A percentile compares a stretch with the other conserved stretches of the same genome.
These are phyloP conservation scores for Cantharis nigra DNA, from an alignment of 2,888 invertebrate genomes.

Conservation along the genomic window DNA sequence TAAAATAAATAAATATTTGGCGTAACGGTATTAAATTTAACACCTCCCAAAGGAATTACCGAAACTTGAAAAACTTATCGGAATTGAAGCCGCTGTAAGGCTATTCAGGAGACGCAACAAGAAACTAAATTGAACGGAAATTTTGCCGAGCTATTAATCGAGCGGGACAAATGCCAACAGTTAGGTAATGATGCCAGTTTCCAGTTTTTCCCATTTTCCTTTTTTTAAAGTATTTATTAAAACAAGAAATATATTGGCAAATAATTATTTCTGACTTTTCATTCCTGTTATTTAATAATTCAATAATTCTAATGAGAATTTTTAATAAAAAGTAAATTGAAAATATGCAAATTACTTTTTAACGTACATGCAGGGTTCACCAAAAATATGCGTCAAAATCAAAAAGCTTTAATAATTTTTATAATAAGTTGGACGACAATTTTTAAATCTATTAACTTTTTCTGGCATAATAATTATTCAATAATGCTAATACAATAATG, in stretches of 20 bases:
- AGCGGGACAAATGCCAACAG: conserved; percentile 48
- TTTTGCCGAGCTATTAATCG: conserved; percentile 49
- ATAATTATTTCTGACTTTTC: neutral
- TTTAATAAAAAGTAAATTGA: neutral
- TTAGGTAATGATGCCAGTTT: conserved; percentile 31
- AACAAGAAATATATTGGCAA: neutral
- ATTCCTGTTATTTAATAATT: neutral
- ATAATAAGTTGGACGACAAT: neutral
- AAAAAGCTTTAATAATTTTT: neutral
- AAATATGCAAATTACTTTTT: neutral
- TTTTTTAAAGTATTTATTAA: neutral
- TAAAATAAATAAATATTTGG: conserved; percentile 40
- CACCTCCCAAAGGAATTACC: conserved; percentile 43
- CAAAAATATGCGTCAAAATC: neutral
- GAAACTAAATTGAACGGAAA: conserved; percentile 53
- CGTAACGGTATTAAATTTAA: conserved; percentile 36
- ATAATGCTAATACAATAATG: neutral
- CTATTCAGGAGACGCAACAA: conserved; percentile 48
- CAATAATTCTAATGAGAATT: neutral
- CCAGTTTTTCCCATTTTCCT: conserved; percentile 16
- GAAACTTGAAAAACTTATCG: conserved; percentile 39
- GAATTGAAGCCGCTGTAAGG: conserved; percentile 33
- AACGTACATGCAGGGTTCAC: neutral
- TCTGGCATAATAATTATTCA: neutral
- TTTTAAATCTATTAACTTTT: neutral